Base-by-base conservation (phyloP, 2,113 vertebrate genomes). In the Macaca mulatta region DNA sequence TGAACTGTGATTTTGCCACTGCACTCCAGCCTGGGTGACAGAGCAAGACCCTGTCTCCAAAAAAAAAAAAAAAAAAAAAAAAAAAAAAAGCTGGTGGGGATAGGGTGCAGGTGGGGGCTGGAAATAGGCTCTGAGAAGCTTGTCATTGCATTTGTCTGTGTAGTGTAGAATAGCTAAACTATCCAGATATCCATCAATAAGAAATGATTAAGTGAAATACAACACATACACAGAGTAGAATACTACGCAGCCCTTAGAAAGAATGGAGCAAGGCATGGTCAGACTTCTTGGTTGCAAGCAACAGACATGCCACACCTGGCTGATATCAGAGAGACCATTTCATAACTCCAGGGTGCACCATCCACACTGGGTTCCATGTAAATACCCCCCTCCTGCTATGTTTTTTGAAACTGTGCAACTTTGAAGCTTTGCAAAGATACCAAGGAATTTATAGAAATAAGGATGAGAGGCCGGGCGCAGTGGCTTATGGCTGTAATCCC, bases 41-140 rank as follows among this genome's bases (percentile, higher is more conserved):
- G 67, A n/a, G 30, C 14, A 16, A 69, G 67, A 69, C 32, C 14
- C 32, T 69, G 16, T 69, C 16, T 69, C 67, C 0, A 35, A 69
- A 69, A 32, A 69, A 64, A 64, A 12, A 32, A 69, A 67, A 35
- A 69, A 69, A 32, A 69, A 64, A 64, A 12, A 32, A 69, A 67
- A 12, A 6, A 2, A 50, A 13, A 50, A 50, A 13, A 14, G 12
- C 48, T 0, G 0, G 61, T 5, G 61, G 5, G 27, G 11, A 30
- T 32, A 64, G 61, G 27, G 27, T 2, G 2, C 61, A 64, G 12
- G 27, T 30, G 9, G 23, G 30, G 48, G 35, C 20, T 2, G 6
- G 61, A 30, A 57, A n/a, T 20, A 80, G 84, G 16, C 32, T 81
- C 93, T 81, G 35, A 40, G 85, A 59, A 82, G 77, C 67, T 12